Conservation (phyloP, 2,113 vertebrate species). For the Empidonax traillii region DNA sequence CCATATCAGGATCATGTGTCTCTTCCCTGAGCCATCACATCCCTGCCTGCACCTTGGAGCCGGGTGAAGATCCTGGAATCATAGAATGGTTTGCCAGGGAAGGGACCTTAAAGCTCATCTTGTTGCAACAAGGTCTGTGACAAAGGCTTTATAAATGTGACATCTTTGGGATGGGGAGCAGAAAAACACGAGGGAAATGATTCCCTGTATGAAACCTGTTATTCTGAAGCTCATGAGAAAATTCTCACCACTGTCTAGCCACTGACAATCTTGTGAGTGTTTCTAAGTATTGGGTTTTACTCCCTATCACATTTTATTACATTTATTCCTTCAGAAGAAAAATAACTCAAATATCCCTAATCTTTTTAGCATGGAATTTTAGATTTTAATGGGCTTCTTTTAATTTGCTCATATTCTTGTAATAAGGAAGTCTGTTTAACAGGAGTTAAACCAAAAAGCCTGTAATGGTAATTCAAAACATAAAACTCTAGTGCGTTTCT, state of each 20-base stretch:
- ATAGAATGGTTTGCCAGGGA: neutral
- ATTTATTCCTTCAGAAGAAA: slow-evolving; percentile 23
- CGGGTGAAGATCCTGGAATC: neutral
- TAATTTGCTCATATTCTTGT: slow-evolving; percentile 75
- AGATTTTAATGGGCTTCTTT: slow-evolving; percentile 71
- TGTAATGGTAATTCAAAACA: slow-evolving; percentile 75
- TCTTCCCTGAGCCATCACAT: neutral
- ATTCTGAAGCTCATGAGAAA: neutral
- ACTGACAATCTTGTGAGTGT: neutral
- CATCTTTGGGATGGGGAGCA: neutral
- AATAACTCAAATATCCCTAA: slow-evolving; percentile 35
- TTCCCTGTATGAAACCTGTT: neutral
- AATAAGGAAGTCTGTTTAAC: slow-evolving; percentile 77
- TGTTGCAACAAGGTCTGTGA: neutral
- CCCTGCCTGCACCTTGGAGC: neutral
- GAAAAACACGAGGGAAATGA: neutral
- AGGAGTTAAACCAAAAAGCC: slow-evolving; percentile 74
- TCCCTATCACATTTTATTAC: neutral
- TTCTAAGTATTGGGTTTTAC: neutral
- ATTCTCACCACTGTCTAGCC: neutral
- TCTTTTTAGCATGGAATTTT: slow-evolving; percentile 55
- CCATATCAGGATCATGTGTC: neutral
- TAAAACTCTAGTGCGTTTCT: slow-evolving; percentile 67
- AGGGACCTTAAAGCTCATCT: neutral
- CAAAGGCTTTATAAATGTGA: neutral